These are phyloP conservation scores for Aplochiton taeniatus DNA, from an alignment of 2,797 vertebrate species.

Conservation along the genomic window DNA sequence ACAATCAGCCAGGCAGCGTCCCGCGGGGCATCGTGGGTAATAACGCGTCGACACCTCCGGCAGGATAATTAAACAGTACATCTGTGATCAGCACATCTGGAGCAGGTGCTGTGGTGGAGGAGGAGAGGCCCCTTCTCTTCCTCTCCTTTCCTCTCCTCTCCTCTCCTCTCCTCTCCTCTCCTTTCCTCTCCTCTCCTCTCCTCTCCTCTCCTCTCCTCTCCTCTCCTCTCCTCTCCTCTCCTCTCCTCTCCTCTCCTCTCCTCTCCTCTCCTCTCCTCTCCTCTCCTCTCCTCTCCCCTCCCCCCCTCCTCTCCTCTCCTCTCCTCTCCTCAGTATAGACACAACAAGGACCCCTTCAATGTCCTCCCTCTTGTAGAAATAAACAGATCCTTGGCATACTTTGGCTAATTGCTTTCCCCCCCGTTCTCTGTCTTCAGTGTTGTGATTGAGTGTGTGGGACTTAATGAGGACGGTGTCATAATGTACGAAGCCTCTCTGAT, in stretches of 20 bases:
- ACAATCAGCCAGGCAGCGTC: too few species aligned
- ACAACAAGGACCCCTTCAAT: too few species aligned
- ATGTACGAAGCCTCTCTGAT: too few species aligned
- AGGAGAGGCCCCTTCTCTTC: neutral
- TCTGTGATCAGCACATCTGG: slow-evolving; percentile 73
- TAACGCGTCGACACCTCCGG: slow-evolving; percentile 69
- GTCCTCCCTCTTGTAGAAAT: too few species aligned
- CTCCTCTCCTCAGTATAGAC: neutral
- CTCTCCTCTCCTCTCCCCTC: too few species aligned
- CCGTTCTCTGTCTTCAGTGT: too few species aligned
- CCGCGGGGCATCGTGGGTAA: slow-evolving; percentile 58
- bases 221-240: neutral
- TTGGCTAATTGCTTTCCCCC: too few species aligned
- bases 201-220: slow-evolving; percentile 7
- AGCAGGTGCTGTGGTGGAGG: slow-evolving; percentile 57
- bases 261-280: neutral
- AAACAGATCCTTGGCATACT: too few species aligned
- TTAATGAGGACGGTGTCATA: too few species aligned
- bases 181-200: neutral
- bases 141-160: neutral
- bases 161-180: neutral
- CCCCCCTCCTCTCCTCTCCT: neutral
- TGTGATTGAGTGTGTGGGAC: too few species aligned
- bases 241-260: neutral
- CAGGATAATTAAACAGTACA: slow-evolving; percentile 75